Percentiles rank a stretch among this genome's conserved stretches.
phyloP scores from a whole-genome alignment of 2,888 invertebrate species.

The Nasonovia ribisnigri region DNA sequence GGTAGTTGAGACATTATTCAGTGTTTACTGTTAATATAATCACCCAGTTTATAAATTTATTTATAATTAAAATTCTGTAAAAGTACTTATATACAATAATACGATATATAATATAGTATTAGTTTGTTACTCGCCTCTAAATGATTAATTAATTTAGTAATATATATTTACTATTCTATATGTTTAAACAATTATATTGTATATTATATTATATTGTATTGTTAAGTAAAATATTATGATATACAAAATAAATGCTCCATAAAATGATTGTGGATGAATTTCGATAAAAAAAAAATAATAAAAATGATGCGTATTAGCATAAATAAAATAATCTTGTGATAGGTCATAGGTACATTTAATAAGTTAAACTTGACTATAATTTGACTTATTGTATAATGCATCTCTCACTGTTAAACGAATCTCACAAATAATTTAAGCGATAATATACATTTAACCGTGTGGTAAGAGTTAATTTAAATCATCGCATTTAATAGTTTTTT shows the following conservation, averaged over 20 bases:
- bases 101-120: neutral
- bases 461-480: neutral
- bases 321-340: neutral
- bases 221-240: neutral
- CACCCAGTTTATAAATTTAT: neutral
- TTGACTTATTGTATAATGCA: neutral
- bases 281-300: neutral
- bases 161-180: neutral
- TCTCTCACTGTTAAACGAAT: neutral
- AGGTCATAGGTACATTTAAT: neutral
- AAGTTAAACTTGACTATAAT: neutral
- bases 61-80: neutral
- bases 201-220: no score
- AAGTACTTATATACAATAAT: neutral
- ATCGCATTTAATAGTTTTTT: neutral
- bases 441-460: neutral
- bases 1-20: neutral
- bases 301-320: neutral
- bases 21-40: neutral
- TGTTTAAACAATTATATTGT: neutral
- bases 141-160: neutral
- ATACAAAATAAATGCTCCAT: neutral
- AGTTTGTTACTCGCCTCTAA: neutral
- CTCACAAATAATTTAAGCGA: neutral
- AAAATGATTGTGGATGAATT: neutral